Conservation (phyloP, 2,888 invertebrate species). For the Quadroppia sp. region DNA sequence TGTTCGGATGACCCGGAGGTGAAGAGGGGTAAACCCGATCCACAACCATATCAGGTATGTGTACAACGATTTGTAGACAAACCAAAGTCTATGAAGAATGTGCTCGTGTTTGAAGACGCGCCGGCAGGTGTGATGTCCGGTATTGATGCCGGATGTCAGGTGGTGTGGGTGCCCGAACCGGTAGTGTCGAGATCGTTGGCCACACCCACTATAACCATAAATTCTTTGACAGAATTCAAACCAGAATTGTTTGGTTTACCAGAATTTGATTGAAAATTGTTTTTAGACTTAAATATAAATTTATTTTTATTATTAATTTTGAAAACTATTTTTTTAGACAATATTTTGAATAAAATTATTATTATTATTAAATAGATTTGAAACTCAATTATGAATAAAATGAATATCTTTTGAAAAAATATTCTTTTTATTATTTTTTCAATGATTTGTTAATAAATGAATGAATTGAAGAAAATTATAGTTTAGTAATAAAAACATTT, state of each 20-base stretch:
- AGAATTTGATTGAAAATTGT: constrained; percentile 50
- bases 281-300: neutral
- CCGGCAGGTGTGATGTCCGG: constrained; percentile 81
- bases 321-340: too few relatives aligned
- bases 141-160: constrained; percentile 74
- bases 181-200: constrained; percentile 55
- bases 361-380: too few relatives aligned
- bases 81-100: constrained; percentile 49
- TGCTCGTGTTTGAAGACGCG: constrained; percentile 82
- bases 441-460: too few relatives aligned
- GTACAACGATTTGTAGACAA: constrained; percentile 66
- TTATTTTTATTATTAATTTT: too few relatives aligned
- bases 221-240: constrained; percentile 70
- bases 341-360: too few relatives aligned
- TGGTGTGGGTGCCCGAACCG: constrained; percentile 74
- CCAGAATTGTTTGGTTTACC: constrained; percentile 84
- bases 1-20: constrained; percentile 79
- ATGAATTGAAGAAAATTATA: too few relatives aligned
- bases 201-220: constrained; percentile 65
- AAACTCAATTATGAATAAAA: too few relatives aligned
- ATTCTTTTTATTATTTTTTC: too few relatives aligned
- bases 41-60: constrained; percentile 77
- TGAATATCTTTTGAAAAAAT: too few relatives aligned
- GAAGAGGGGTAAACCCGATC: constrained; percentile 78
- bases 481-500: too few relatives aligned